Percentiles rank a stretch among this genome's conserved stretches.
These are phyloP conservation scores for Drosophila mojavensis DNA, from an alignment of 1,140 invertebrate species.

Conservation along the genomic window DNA sequence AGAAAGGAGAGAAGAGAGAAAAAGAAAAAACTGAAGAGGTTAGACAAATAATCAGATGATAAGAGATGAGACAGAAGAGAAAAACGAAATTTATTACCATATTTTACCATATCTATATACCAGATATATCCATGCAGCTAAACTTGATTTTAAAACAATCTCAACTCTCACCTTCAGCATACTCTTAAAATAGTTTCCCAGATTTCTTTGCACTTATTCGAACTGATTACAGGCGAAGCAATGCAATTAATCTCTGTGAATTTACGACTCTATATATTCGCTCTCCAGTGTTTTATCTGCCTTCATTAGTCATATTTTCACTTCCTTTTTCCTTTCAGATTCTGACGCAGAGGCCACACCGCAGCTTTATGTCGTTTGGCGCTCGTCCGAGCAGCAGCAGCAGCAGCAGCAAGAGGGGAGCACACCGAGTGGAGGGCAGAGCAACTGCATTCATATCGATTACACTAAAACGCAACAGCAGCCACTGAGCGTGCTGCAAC, in stretches of 20 bases:
- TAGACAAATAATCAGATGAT: too few species aligned
- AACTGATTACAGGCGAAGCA: too few species aligned
- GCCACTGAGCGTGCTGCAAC: conserved; percentile 65
- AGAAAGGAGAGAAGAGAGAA: too few species aligned
- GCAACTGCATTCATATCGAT: conserved; percentile 70
- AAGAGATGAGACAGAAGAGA: too few species aligned
- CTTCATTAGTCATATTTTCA: conserved; percentile 3
- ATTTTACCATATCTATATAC: too few species aligned
- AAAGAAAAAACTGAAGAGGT: too few species aligned
- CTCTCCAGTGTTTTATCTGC: background rate
- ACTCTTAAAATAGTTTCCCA: too few species aligned
- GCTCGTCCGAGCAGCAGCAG: conserved; percentile 50
- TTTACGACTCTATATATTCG: background rate
- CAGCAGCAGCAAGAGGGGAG: conserved; percentile 42
- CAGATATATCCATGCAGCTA: too few species aligned
- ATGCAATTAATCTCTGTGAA: background rate
- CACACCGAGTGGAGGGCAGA: conserved; percentile 42
- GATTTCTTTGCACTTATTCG: too few species aligned
- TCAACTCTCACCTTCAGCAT: too few species aligned
- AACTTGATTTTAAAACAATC: too few species aligned
- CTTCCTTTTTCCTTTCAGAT: conserved; percentile 14
- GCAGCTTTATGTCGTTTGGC: conserved; percentile 80
- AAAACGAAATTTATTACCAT: too few species aligned
- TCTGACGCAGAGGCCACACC: conserved; percentile 57
- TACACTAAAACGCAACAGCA: conserved; percentile 51